phyloP scores from a whole-genome alignment of 1,140 invertebrate species.

The Conus ventricosus region DNA sequence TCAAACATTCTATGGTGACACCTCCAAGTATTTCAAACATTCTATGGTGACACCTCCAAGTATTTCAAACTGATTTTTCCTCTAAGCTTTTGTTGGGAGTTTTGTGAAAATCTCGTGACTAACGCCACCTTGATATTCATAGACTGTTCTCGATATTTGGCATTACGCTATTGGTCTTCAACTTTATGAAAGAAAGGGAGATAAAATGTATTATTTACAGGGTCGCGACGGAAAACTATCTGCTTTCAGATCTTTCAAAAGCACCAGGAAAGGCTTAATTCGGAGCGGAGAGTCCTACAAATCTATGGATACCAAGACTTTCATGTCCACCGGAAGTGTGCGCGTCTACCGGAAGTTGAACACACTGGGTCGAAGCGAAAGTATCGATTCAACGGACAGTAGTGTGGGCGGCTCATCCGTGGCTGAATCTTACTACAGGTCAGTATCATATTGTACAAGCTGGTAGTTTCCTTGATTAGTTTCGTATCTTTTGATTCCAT shows the following conservation, averaged over 20 bases:
- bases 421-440: conserved; percentile 27
- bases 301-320: not conserved
- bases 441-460: not conserved
- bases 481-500: not conserved
- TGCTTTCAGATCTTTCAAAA: conserved; percentile 10
- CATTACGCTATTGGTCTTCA: no score
- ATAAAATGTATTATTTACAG: not conserved
- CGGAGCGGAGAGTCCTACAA: not conserved
- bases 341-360: conserved; percentile 26
- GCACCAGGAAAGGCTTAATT: not conserved
- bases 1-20: no score
- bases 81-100: not conserved
- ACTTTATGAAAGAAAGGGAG: no score
- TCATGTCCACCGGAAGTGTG: conserved; percentile 25
- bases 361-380: conserved; percentile 1
- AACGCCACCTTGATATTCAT: no score
- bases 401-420: conserved; percentile 12
- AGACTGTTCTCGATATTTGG: no score
- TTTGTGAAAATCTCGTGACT: not conserved
- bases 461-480: not conserved
- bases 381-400: conserved; percentile 9
- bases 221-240: not conserved
- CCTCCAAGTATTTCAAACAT: no score
- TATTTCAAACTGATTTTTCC: not conserved
- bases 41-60: no score